These are phyloP conservation scores for Nicator chloris DNA, from an alignment of 2,113 vertebrate genomes.

Conservation along the genomic window DNA sequence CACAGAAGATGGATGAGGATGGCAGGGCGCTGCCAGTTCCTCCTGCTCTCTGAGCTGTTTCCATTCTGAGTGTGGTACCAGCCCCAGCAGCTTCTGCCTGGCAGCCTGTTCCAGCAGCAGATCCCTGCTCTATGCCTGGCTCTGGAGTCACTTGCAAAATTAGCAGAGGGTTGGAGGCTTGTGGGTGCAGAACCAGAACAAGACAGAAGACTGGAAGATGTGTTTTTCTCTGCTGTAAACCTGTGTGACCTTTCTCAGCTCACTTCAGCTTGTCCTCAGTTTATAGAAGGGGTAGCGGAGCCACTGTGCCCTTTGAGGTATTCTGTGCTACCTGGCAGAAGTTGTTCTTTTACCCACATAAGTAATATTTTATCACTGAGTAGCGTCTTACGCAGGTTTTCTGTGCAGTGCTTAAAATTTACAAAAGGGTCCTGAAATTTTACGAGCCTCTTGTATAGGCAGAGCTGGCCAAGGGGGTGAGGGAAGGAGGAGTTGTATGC, in stretches of 20 bases:
- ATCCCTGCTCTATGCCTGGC: background rate
- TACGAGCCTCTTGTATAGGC: background rate
- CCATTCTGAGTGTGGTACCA: background rate
- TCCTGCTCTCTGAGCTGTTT: background rate
- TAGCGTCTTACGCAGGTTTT: background rate
- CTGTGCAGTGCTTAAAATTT: background rate
- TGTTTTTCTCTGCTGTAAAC: background rate
- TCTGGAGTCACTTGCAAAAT: background rate
- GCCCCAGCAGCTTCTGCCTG: background rate
- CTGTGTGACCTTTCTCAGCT: background rate
- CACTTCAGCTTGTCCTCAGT: background rate
- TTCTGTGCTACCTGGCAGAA: background rate
- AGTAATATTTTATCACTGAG: background rate
- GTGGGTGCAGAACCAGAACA: background rate
- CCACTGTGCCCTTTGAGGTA: background rate
- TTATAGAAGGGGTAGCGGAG: rapidly evolving
- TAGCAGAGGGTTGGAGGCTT: background rate
- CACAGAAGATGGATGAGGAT: background rate
- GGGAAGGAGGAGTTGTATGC: background rate
- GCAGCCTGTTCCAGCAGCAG: background rate
- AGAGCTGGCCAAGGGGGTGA: background rate
- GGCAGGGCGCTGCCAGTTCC: background rate
- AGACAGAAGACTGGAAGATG: background rate
- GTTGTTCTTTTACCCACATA: background rate
- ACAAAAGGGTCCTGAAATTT: background rate